Evolutionary conservation across 1,140 invertebrate species (phyloP).

Genomic region (Macrobrachium nipponense): DNA sequence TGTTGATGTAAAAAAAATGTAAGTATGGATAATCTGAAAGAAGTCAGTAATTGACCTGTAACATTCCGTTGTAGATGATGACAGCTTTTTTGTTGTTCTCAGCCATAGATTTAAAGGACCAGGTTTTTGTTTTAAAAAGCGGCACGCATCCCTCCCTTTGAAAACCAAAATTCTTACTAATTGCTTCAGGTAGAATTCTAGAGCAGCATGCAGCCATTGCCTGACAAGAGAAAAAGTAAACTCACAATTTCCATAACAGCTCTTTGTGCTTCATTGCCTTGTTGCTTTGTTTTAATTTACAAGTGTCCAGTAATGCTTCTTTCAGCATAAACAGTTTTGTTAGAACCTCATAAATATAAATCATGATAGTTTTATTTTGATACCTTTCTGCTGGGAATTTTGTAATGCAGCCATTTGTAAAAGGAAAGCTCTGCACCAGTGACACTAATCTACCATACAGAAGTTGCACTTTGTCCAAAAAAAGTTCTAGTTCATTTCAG

Average conservation of each 20-base stretch:
- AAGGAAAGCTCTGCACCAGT: slow-evolving; percentile 33
- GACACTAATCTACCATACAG: slow-evolving; percentile 23
- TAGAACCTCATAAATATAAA: slow-evolving; percentile 47
- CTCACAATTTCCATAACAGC: slow-evolving; percentile 34
- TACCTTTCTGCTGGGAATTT: slow-evolving; percentile 57
- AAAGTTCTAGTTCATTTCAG: neutral
- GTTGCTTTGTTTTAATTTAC: slow-evolving; percentile 42
- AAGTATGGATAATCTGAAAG: slow-evolving; percentile 41
- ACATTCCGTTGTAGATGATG: slow-evolving; percentile 55
- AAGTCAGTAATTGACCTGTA: slow-evolving; percentile 46
- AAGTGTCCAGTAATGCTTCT: slow-evolving; percentile 30
- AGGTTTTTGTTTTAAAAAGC: slow-evolving; percentile 44
- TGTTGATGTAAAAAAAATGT: slow-evolving; percentile 46
- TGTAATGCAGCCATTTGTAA: slow-evolving; percentile 56
- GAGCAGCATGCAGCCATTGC: slow-evolving; percentile 38
- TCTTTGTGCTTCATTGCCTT: slow-evolving; percentile 30
- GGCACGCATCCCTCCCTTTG: slow-evolving; percentile 49
- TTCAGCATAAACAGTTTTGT: slow-evolving; percentile 50
- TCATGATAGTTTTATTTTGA: slow-evolving; percentile 61
- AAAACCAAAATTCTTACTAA: slow-evolving; percentile 20
- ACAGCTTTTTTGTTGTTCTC: slow-evolving; percentile 34
- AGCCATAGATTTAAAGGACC: slow-evolving; percentile 44
- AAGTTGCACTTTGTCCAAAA: neutral
- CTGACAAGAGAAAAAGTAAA: slow-evolving; percentile 18
- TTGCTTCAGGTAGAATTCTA: slow-evolving; percentile 13